Base-by-base conservation (phyloP, 2,113 vertebrate species). In the Nettapus auritus region DNA sequence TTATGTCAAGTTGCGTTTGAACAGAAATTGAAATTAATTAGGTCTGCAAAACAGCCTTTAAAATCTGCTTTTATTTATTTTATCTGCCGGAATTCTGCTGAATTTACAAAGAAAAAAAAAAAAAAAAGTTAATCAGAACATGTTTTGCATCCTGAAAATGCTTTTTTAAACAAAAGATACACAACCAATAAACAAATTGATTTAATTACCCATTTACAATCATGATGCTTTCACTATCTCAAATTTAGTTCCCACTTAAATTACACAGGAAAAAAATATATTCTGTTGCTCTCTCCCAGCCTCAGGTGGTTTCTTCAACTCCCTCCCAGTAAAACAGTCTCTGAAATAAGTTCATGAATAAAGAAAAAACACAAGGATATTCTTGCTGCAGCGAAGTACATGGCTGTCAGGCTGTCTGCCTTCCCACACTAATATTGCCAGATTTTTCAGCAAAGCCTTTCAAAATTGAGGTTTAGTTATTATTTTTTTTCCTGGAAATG, bases 391-490 rank as follows among this genome's bases (percentile, higher is more conserved):
- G 3, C 36, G 48, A 70, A 8, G 10, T 42, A 53, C 26, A n/a
- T 4, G 3, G 6, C 10, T 36, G 38, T 62, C 29, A 79, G 40
- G 46, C 16, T 53, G 12, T 28, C 15, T 88, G 21, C 26, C 26
- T 63, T 57, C 28, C 50, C 64, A n/a, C 20, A 59, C 13, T 4
- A 48, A 0, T 42, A 11, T 9, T 8, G 33, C 18, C n/a, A 42
- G 2, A 4, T 18, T 67, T 60, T 85, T 55, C 42, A 40, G 9
- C 4, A 34, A 3, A 50, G 1, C 5, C 7, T 63, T 79, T 91
- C 36, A 59, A 5, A 68, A 48, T 2, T 14, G 38, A 42, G 0
- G 0, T 68, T 80, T 63, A 48, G 12, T 7, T 31, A 28, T 12
- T 28, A 25, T 75, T 67, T 56, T 75, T 67, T 56, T 40, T 4